phyloP scores from a whole-genome alignment of 2,113 vertebrate species.

The Cynocephalus volans region DNA sequence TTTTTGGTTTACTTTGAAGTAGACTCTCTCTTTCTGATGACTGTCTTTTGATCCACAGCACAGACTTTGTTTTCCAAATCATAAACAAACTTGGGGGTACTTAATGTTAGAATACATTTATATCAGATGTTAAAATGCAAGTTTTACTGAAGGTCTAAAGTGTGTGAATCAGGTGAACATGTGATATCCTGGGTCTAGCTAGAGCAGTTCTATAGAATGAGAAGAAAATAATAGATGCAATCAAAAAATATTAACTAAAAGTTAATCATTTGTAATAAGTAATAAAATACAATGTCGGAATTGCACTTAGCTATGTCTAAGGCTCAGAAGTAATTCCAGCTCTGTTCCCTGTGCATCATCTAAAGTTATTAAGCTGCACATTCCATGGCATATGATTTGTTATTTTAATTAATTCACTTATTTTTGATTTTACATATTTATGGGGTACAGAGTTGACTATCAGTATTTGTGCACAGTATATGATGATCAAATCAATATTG shows the following conservation, averaged over 20 bases:
- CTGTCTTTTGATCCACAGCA: slow-evolving; percentile 30
- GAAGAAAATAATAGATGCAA: not conserved
- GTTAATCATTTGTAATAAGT: not conserved
- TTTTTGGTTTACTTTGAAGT: not conserved
- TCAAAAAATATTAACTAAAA: slow-evolving; percentile 48
- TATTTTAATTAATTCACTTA: no score
- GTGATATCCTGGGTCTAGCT: not conserved
- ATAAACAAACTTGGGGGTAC: slow-evolving; percentile 4
- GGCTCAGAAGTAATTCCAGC: not conserved
- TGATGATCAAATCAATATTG: no score
- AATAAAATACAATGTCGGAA: not conserved
- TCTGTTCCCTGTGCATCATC: not conserved
- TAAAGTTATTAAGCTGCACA: not conserved
- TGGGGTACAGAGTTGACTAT: no score
- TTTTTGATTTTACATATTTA: no score
- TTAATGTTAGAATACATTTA: slow-evolving; percentile 20
- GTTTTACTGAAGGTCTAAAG: slow-evolving; percentile 11
- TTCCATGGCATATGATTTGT: not conserved
- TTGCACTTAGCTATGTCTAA: not conserved
- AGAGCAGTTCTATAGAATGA: not conserved
- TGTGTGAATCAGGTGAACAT: not conserved
- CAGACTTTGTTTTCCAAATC: slow-evolving; percentile 43
- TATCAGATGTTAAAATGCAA: not conserved
- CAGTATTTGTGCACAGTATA: no score
- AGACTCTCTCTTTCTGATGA: not conserved